A percentile compares a stretch with the other conserved stretches of the same genome.
Conservation (phyloP, 2,113 vertebrate species). For the Channa argus region DNA sequence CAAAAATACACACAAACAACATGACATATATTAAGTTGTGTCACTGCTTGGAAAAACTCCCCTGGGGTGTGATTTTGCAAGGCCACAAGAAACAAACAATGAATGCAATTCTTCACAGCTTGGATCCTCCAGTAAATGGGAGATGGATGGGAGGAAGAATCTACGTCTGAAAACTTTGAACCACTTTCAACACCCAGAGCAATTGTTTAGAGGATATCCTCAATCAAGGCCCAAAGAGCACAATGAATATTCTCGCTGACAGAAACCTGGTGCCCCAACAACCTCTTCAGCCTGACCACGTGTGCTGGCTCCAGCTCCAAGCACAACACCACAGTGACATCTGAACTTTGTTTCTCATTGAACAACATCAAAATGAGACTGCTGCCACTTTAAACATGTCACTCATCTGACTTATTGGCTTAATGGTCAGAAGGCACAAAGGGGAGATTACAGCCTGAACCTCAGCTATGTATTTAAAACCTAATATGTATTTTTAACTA, state of each 20-base stretch:
- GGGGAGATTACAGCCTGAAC: no score
- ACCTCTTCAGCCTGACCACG: slow-evolving; percentile 40
- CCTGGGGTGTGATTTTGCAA: neutral
- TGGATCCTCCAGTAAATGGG: slow-evolving; percentile 20
- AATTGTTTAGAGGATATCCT: slow-evolving; percentile 77
- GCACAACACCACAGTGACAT: slow-evolving; percentile 33
- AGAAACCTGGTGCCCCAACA: slow-evolving; percentile 55
- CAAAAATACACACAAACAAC: slow-evolving; percentile 4
- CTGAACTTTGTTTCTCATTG: slow-evolving; percentile 32
- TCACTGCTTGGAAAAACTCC: slow-evolving; percentile 18
- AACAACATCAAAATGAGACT: slow-evolving; percentile 3
- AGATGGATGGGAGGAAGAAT: slow-evolving; percentile 51
- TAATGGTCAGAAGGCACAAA: neutral
- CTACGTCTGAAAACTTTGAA: slow-evolving; percentile 61
- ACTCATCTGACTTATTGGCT: slow-evolving; percentile 11
- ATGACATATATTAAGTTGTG: slow-evolving; percentile 18
- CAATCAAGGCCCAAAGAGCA: slow-evolving; percentile 71
- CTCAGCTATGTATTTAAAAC: no score
- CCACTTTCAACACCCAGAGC: slow-evolving; percentile 67
- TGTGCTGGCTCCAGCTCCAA: neutral
- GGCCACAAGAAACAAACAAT: slow-evolving; percentile 34
- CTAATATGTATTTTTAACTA: no score
- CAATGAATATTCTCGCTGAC: slow-evolving; percentile 67
- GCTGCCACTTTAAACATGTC: slow-evolving; percentile 5
- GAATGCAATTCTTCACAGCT: slow-evolving; percentile 32